Conservation (phyloP, 2,113 vertebrate genomes). For the Silurus asotus region DNA sequence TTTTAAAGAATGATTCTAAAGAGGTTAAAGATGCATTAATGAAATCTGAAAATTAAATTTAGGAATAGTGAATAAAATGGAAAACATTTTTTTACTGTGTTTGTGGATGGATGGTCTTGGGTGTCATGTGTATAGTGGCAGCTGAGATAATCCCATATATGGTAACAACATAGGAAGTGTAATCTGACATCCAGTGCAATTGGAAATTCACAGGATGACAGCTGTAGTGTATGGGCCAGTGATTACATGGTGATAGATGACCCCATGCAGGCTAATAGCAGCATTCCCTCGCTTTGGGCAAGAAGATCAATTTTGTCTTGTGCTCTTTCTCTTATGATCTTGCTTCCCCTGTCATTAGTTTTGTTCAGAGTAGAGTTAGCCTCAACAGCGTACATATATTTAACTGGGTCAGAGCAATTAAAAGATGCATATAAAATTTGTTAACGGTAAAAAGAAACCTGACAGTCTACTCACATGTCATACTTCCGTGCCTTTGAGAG, state of each 20-base stretch:
- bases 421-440: not conserved
- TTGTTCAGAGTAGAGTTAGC: not conserved
- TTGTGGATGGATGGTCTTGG: not conserved
- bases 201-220: not conserved
- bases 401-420: not conserved
- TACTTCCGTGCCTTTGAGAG: too few species aligned
- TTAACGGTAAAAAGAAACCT: not conserved
- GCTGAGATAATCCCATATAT: not conserved
- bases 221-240: conserved; percentile 7
- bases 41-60: not conserved
- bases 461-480: not conserved
- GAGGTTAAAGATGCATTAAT: not conserved
- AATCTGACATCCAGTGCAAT: conserved; percentile 7
- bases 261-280: conserved; percentile 18
- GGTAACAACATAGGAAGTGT: not conserved
- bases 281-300: not conserved
- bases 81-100: not conserved
- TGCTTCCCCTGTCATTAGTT: not conserved
- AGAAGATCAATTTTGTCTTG: not conserved
- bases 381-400: not conserved
- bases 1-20: not conserved
- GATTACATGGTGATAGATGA: not conserved
- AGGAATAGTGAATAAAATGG: not conserved
- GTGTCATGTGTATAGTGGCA: not conserved
- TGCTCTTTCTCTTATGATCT: conserved; percentile 13